A percentile compares a stretch with the other conserved stretches of the same genome.
Conservation (phyloP, 2,113 vertebrate genomes). For the Mirounga angustirostris region DNA sequence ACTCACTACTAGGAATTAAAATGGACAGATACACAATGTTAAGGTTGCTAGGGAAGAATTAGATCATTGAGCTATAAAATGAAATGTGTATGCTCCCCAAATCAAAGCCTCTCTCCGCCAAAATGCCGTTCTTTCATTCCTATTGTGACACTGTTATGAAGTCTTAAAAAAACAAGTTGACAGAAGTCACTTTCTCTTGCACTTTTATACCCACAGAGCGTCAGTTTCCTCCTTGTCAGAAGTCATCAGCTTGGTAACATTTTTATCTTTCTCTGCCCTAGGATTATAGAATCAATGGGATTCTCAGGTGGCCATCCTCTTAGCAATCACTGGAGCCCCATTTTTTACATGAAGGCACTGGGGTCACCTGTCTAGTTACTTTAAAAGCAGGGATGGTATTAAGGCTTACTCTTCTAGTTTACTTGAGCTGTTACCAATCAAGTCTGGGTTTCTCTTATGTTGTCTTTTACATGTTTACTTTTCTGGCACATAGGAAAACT, state of each 20-base stretch:
- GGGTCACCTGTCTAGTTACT: background rate
- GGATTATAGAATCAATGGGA: background rate
- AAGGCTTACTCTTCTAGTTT: background rate
- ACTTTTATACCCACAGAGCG: background rate
- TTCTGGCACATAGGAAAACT: background rate
- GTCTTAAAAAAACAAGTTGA: background rate
- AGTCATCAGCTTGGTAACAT: background rate
- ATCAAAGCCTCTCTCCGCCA: constrained; percentile 3
- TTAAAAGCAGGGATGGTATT: background rate
- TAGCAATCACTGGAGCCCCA: background rate
- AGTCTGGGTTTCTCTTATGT: background rate
- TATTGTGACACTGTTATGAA: background rate
- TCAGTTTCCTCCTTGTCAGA: background rate
- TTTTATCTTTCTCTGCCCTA: background rate
- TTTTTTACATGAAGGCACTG: background rate
- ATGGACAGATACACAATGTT: background rate
- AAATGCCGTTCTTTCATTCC: background rate
- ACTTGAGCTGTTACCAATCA: background rate
- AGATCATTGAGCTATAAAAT: background rate
- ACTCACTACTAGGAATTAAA: constrained; percentile 44
- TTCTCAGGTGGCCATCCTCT: background rate
- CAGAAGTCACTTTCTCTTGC: background rate
- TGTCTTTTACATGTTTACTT: background rate
- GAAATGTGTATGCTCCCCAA: background rate
- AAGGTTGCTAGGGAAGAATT: background rate